Base-by-base conservation (phyloP, 2,888 invertebrate genomes). In the Chaitophorus viminalis region DNA sequence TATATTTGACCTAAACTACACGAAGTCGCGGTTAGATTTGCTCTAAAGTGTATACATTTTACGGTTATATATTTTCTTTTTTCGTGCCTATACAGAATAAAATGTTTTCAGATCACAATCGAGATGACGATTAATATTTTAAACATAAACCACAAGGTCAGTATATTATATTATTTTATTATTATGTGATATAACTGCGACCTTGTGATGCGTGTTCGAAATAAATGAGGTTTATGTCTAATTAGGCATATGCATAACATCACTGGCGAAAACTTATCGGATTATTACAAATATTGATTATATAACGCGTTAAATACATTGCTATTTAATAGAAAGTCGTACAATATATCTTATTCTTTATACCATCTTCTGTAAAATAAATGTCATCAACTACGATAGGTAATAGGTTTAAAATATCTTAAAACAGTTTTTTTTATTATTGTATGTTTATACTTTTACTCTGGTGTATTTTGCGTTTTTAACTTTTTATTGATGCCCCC, bases 211-310 rank as follows among this genome's bases (percentile, higher is more conserved):
- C 18, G 60, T 60, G 21, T 9, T 52, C 11, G 52, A 52, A 52
- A 52, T 52, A 21, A 60, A 60, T 21, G 21, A 11, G 46, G 46
- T 21, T 60, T 25, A 75, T n/a, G 29, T 39, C 25, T 29, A 39
- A 29, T 14, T 46, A 77, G 76, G 31, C 31, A 33, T 68, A 77
- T 85, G 84, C 68, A 85, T 77, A 85, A 85, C 68, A 77, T 77
- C 65, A 46, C 46, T 33, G 76, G 33, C 76, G 76, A 84, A 84
- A 84, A 65, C 29, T 65, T 65, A 39, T 83, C 18, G n/a, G 11
- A 85, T 85, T 76, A 85, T 85, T 85, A 77, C 46, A 52, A 85
- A 85, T 33, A 77, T 68, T 52, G 18, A 68, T 85, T 85, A 68
- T 68, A 33, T 68, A 85, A 85, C 31, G 68, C 46, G 18, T 65